Evolutionary conservation across 1,140 invertebrate genomes (phyloP).

Genomic region (Heliconius congener): DNA sequence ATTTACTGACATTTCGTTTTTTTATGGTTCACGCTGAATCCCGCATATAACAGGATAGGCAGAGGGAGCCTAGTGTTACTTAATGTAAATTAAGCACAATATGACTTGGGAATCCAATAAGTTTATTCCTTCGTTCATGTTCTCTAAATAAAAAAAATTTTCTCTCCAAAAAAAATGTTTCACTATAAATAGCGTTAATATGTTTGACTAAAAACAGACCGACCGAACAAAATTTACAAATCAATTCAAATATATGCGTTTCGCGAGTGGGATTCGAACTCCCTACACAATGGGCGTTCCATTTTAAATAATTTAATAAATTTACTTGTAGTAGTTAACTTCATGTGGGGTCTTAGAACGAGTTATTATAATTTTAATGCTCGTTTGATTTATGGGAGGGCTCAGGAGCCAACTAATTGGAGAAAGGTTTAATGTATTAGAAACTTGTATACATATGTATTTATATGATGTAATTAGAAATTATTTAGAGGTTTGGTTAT

Average conservation of each 20-base stretch:
- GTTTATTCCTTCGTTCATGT: too few relatives aligned
- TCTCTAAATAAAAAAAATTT: too few relatives aligned
- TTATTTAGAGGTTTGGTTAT: background rate
- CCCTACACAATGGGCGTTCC: background rate
- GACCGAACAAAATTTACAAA: background rate
- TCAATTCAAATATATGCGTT: background rate
- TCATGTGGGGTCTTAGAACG: slow-evolving; percentile 11
- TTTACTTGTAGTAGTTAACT: slow-evolving; percentile 2
- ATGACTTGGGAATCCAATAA: too few relatives aligned
- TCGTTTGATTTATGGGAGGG: slow-evolving; percentile 8
- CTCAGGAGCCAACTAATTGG: background rate
- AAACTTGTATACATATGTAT: background rate
- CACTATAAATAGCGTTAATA: too few relatives aligned
- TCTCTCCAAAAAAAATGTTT: too few relatives aligned
- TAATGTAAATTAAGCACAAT: too few relatives aligned
- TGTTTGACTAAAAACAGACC: too few relatives aligned
- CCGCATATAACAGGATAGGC: background rate
- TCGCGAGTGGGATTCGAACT: background rate
- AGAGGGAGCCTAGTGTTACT: background rate
- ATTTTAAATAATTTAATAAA: slow-evolving; percentile 12
- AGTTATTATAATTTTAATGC: slow-evolving; percentile 13
- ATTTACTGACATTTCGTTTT: background rate
- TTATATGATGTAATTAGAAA: background rate
- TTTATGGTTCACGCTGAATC: background rate
- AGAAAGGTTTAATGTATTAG: slow-evolving; percentile 14